Percentiles rank a stretch among this genome's conserved stretches.
These are phyloP conservation scores for Micrasema longulum DNA, from an alignment of 1,140 invertebrate genomes.

Conservation along the genomic window DNA sequence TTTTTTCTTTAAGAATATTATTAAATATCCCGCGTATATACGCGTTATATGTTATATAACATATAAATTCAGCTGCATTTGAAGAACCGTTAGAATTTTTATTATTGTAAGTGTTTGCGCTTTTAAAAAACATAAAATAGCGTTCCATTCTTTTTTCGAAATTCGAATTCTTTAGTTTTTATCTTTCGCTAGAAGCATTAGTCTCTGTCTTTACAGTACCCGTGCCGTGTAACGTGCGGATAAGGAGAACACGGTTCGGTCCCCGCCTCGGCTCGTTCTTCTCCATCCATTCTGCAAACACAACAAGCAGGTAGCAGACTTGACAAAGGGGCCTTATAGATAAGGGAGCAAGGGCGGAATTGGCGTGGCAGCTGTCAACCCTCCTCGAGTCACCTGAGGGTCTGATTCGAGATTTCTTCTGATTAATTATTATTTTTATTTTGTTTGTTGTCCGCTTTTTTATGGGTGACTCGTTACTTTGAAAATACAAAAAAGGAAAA, in stretches of 20 bases:
- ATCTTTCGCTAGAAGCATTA: slow-evolving; percentile 2
- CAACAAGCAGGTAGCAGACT: slow-evolving; percentile 11
- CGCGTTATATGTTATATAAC: no score
- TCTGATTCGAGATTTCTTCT: background rate
- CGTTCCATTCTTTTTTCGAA: background rate
- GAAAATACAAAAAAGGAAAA: no score
- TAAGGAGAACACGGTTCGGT: slow-evolving; percentile 12
- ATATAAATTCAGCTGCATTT: no score
- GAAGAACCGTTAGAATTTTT: no score
- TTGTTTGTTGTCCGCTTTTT: no score
- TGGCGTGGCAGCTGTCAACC: slow-evolving; percentile 15
- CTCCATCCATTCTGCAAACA: slow-evolving; percentile 25
- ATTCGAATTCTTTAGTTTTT: slow-evolving; percentile 2
- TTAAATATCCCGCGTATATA: no score
- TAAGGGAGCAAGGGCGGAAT: slow-evolving; percentile 18
- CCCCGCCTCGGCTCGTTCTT: background rate
- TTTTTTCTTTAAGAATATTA: no score
- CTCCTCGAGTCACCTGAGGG: background rate
- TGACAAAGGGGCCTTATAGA: slow-evolving; percentile 31
- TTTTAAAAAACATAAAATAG: no score
- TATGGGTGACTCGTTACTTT: no score
- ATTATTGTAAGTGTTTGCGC: no score
- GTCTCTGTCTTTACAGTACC: slow-evolving; percentile 20
- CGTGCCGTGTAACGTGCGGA: background rate
- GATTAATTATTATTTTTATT: no score